Conservation (phyloP, 2,888 invertebrate species). For the Clepsis dumicolana region DNA sequence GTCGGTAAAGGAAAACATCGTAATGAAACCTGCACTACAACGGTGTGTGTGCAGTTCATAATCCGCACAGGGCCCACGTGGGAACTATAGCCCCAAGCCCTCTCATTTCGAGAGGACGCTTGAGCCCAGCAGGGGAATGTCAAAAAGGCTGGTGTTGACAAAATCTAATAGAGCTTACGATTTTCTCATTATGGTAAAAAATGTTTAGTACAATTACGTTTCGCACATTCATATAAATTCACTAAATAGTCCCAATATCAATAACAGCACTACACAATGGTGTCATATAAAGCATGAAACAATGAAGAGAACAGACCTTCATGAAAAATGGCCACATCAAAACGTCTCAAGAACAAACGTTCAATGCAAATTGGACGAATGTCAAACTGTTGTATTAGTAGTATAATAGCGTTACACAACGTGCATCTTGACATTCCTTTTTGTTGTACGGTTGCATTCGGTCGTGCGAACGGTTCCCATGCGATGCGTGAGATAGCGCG, state of each 20-base stretch:
- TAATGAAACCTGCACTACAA: too few relatives aligned
- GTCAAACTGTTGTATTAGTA: conserved; percentile 61
- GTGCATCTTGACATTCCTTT: conserved; percentile 83
- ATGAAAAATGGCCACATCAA: conserved; percentile 56
- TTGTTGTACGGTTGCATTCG: conserved; percentile 73
- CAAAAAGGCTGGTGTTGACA: too few relatives aligned
- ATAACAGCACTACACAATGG: conserved; percentile 34
- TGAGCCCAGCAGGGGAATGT: too few relatives aligned
- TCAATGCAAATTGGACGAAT: conserved; percentile 72
- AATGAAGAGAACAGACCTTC: conserved; percentile 60
- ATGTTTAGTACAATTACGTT: not conserved
- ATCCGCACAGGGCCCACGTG: too few relatives aligned
- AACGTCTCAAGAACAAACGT: conserved; percentile 65
- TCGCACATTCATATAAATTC: conserved; percentile 28
- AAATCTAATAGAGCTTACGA: too few relatives aligned
- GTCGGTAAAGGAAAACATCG: too few relatives aligned
- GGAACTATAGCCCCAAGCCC: too few relatives aligned
- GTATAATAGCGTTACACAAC: conserved; percentile 71
- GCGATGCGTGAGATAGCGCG: conserved; percentile 59
- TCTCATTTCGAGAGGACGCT: too few relatives aligned
- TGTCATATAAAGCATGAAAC: conserved; percentile 46
- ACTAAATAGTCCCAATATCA: conserved; percentile 32
- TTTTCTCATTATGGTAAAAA: too few relatives aligned
- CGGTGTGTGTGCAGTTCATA: too few relatives aligned
- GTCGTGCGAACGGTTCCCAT: conserved; percentile 79